Evolutionary conservation across 2,888 invertebrate genomes (phyloP), one percentile per base, ranked within the genome.

Genomic region (Agelastica alni): DNA sequence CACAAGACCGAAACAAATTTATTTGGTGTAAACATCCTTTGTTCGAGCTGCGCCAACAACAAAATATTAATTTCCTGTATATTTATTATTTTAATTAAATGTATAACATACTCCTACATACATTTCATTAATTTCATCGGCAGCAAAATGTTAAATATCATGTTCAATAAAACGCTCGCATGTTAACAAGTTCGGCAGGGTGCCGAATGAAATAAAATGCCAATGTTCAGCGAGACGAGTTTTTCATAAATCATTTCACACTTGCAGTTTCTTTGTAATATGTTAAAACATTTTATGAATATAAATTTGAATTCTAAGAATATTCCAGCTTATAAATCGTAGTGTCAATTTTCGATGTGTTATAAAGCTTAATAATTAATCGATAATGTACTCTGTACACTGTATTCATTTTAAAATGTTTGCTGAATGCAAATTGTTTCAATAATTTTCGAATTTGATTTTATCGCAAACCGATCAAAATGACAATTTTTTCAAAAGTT

Each of bases 181-280:
- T 59, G 59, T 57, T 51, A 57, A 60, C 54, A 60, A 51, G 43
- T 55, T 44, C 60, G 45, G 60, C 57, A 47, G 60, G 60, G 55
- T 36, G 57, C 47, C 57, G 45, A 57, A 53, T 53, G 51, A 55
- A 60, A 55, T 54, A 51, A 57, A 55, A 49, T 52, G 39, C 48
- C 54, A 53, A 46, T 48, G 43, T 52, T 59, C 34, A 20, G 9
- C 28, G 20, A 32, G 44, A 39, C 44, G 37, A 17, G 32, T 36
- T 42, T 42, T 30, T 45, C 30, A 60, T 57, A 51, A 52, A 51
- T 56, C 41, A 54, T 45, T 52, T 54, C 46, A 45, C 46, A 54
- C 54, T 44, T 42, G 41, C 47, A 51, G 41, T 51, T 51, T 48
- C 36, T 53, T 51, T 57, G 9, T 48, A 37, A 31, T 22, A 5